Conservation (phyloP, 2,888 invertebrate genomes). For the Scotopteryx bipunctaria region DNA sequence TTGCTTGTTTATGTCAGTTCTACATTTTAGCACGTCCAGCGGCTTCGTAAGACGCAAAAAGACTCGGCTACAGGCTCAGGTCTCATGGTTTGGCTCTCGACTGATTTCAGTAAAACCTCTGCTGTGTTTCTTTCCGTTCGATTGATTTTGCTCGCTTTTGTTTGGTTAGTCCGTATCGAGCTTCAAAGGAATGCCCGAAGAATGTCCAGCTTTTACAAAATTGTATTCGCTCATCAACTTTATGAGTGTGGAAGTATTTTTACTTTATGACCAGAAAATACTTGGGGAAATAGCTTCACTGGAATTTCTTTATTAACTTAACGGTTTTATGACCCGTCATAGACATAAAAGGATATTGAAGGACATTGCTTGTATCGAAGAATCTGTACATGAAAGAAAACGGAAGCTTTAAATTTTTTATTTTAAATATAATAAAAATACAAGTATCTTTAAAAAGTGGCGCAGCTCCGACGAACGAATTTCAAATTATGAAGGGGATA, state of each 20-base stretch:
- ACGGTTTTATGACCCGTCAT: conserved; percentile 1
- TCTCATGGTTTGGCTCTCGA: too few relatives aligned
- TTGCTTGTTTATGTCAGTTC: too few relatives aligned
- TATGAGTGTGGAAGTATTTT: conserved; percentile 19
- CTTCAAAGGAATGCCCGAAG: conserved; percentile 9
- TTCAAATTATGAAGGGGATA: too few relatives aligned
- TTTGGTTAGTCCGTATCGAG: neutral
- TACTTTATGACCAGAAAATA: conserved; percentile 15
- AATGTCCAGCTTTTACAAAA: conserved; percentile 22
- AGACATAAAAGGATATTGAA: neutral
- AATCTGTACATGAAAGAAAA: too few relatives aligned
- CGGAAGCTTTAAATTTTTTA: too few relatives aligned
- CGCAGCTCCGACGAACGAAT: neutral
- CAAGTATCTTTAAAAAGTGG: too few relatives aligned
- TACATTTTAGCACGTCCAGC: too few relatives aligned
- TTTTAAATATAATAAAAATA: too few relatives aligned
- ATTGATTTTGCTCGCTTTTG: neutral
- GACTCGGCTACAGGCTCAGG: too few relatives aligned
- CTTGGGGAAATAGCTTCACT: conserved; percentile 8
- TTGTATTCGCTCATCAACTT: conserved; percentile 21
- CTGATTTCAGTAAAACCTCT: too few relatives aligned
- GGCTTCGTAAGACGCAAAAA: too few relatives aligned
- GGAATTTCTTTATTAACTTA: conserved; percentile 19
- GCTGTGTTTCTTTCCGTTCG: too few relatives aligned
- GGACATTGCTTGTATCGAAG: neutral